These are phyloP conservation scores for Smittia aterrima DNA, from an alignment of 2,888 invertebrate genomes.

Conservation along the genomic window DNA sequence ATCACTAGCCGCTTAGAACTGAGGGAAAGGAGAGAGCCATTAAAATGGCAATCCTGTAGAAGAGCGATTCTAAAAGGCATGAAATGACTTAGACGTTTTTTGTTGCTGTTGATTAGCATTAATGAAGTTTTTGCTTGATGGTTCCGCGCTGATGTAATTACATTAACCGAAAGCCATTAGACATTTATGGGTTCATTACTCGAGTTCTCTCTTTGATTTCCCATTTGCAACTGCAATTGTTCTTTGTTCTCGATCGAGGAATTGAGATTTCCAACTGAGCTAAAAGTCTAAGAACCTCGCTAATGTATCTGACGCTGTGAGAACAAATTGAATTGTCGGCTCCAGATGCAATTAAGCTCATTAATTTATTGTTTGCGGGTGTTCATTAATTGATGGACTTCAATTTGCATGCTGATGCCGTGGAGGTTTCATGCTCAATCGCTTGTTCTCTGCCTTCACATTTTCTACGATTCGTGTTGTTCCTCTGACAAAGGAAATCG, in stretches of 20 bases:
- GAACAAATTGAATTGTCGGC: conserved; percentile 39
- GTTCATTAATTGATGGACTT: conserved; percentile 23
- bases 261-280: background rate
- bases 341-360: conserved; percentile 26
- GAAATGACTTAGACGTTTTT: conserved; percentile 1
- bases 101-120: conserved; percentile 32
- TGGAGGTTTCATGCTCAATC: background rate
- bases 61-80: background rate
- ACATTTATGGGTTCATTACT: conserved; percentile 39
- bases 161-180: conserved; percentile 22
- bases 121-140: conserved; percentile 37
- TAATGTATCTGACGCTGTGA: conserved; percentile 27
- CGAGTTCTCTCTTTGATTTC: background rate
- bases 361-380: conserved; percentile 36
- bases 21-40: background rate
- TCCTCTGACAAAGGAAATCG: background rate
- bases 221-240: conserved; percentile 12
- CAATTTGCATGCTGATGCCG: background rate
- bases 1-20: background rate
- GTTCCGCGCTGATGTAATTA: conserved; percentile 36
- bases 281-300: background rate
- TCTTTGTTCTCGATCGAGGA: background rate
- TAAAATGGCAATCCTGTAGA: conserved; percentile 30
- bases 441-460: background rate
- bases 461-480: background rate